A percentile compares a stretch with the other conserved stretches of the same genome.
phyloP scores from a whole-genome alignment of 2,797 vertebrate species.

The Gymnocypris eckloni region DNA sequence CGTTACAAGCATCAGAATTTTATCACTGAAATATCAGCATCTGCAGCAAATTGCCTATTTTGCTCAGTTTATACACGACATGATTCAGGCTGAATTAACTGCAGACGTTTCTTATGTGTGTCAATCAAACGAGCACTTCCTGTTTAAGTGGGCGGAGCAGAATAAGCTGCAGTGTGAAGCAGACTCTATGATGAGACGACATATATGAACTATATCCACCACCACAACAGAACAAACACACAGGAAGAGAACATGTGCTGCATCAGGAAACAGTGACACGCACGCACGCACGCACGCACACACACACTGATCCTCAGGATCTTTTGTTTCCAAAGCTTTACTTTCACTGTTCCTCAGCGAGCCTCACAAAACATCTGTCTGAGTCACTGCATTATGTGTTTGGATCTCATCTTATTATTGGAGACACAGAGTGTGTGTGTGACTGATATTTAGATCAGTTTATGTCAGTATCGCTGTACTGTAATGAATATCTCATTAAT shows the following conservation, averaged over 20 bases:
- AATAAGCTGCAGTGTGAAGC: neutral
- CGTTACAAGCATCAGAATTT: neutral
- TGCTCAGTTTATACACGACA: too few relatives aligned
- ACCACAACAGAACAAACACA: too few relatives aligned
- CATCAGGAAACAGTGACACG: constrained; percentile 12
- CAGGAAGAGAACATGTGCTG: neutral
- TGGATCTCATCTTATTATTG: neutral
- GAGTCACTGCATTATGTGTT: too few relatives aligned
- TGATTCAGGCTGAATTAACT: neutral
- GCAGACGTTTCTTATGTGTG: neutral
- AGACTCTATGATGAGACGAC: neutral
- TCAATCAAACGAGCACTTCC: neutral
- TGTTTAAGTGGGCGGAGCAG: neutral
- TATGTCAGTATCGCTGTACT: neutral
- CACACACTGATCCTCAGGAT: too few relatives aligned
- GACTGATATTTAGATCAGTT: neutral
- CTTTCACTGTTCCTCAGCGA: too few relatives aligned
- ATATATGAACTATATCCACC: neutral
- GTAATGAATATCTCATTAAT: neutral
- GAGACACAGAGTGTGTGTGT: neutral
- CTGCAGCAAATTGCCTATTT: neutral
- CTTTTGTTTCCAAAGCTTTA: too few relatives aligned
- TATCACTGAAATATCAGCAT: neutral
- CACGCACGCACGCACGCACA: constrained; percentile 21
- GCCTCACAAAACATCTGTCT: too few relatives aligned